These are phyloP conservation scores for Drosophila erecta DNA, from an alignment of 1,140 invertebrate genomes.

Conservation along the genomic window DNA sequence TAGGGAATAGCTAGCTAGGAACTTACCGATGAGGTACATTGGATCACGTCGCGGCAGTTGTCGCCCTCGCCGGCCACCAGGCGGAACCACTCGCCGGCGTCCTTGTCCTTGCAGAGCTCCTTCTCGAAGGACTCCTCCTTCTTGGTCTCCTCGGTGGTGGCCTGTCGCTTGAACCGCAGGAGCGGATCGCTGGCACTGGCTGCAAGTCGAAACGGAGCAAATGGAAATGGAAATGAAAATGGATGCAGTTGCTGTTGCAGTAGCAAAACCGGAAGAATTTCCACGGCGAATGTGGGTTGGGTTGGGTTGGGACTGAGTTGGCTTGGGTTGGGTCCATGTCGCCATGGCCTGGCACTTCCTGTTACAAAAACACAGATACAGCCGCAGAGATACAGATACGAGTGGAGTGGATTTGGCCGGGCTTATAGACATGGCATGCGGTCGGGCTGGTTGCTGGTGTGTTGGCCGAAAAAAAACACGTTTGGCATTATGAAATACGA, in stretches of 20 bases:
- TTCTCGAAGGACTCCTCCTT: conserved; percentile 94
- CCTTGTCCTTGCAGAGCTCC: conserved; percentile 96
- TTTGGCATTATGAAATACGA: conserved; percentile 78
- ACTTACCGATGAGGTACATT: conserved; percentile 95
- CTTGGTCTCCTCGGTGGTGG: conserved; percentile 87
- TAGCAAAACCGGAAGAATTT: conserved; percentile 74
- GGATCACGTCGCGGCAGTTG: conserved; percentile 97
- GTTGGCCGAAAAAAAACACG: conserved; percentile 64
- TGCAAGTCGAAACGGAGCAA: conserved; percentile 38
- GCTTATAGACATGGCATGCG: conserved; percentile 59
- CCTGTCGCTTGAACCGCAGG: conserved; percentile 86
- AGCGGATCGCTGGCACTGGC: conserved; percentile 85
- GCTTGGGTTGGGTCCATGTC: conserved; percentile 56
- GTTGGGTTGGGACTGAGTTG: conserved; percentile 4
- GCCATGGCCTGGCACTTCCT: conserved; percentile 67
- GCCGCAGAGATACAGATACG: conserved; percentile 50
- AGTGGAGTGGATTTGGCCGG: conserved; percentile 16
- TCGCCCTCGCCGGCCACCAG: conserved; percentile 95
- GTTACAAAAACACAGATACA: conserved; percentile 60
- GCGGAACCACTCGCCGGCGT: conserved; percentile 98
- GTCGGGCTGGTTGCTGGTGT: conserved; percentile 60
- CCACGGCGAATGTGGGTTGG: conserved; percentile 68
- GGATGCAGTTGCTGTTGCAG: conserved; percentile 5
- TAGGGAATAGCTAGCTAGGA: too few species aligned
- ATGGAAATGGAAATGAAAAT: neutral